Evolutionary conservation across 2,797 vertebrate genomes (phyloP), one percentile per base, ranked within the genome.

Genomic region (Hemitrygon akajei): DNA sequence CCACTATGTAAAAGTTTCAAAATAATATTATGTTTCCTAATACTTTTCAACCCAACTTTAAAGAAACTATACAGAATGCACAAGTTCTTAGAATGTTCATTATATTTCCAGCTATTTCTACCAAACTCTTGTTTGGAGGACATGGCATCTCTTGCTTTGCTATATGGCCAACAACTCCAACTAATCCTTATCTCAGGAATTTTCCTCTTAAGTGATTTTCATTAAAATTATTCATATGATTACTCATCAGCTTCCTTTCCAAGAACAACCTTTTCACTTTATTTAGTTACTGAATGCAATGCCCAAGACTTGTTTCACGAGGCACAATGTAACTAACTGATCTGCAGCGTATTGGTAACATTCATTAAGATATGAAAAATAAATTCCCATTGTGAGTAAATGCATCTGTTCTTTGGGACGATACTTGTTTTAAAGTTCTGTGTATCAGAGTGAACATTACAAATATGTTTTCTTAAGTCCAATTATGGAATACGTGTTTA

Each of bases 211-310:
- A 87, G 58, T 30, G 5, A 63, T 63, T 63, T 87, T 63, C 30
- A 87, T 87, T 87, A n/a, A 87, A 87, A 34, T 58, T 16, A 86
- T 60, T 86, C 81, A n/a, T n/a, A 58, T 81, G 80, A 84, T 58
- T 30, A 47, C 30, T 58, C 22, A 58, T 27, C 25, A 27, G 40
- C 47, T 84, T 58, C 7, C 7, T 58, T 84, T 58, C 25, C 22
- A 40, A 84, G 7, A 30, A 58, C 27, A 84, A 3, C 47, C 81
- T 58, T 84, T 84, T 2, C 22, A 58, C 27, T 84, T 58, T 56
- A 84, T 84, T 84, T 84, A 84, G 58, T 30, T 84, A 40, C 1
- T 27, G 22, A 58, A 30, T 56, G 47, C 27, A 58, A 58, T 58
- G 25, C 47, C 25, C 9, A 20, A 47, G 40, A 84, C 56, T 58